These are phyloP conservation scores for Planiliza haematocheilus DNA, from an alignment of 2,113 vertebrate species.

Conservation along the genomic window DNA sequence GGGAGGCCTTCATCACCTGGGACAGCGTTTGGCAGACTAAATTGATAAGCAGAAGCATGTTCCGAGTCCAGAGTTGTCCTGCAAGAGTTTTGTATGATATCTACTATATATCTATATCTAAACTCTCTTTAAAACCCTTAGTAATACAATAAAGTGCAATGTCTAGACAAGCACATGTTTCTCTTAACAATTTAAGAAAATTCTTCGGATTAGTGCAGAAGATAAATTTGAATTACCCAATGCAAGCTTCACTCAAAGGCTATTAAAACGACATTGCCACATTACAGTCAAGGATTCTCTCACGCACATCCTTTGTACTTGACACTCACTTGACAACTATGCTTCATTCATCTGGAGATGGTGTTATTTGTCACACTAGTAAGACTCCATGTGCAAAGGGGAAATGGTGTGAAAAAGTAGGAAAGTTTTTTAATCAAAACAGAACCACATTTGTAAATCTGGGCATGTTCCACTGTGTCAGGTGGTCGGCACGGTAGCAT, in stretches of 20 bases:
- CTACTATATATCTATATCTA: too few relatives aligned
- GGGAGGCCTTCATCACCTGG: conserved; percentile 54
- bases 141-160: background rate
- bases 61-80: conserved; percentile 34
- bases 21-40: conserved; percentile 67
- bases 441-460: conserved; percentile 15
- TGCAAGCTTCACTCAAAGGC: background rate
- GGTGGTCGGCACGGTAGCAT: background rate
- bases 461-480: conserved; percentile 15
- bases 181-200: background rate
- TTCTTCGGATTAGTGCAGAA: background rate
- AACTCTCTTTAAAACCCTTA: conserved; percentile 13
- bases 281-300: background rate
- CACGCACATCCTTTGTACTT: background rate
- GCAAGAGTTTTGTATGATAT: background rate
- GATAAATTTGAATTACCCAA: too few relatives aligned
- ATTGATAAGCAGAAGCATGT: conserved; percentile 45
- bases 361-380: background rate
- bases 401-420: background rate
- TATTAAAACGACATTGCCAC: background rate
- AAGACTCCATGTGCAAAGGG: background rate
- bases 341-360: conserved; percentile 12
- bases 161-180: background rate
- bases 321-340: background rate
- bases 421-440: background rate